These are phyloP conservation scores for Cassiopea xamachana DNA, from an alignment of 30 jellyfish, hydroid and myxozoan species.

Conservation along the genomic window DNA sequence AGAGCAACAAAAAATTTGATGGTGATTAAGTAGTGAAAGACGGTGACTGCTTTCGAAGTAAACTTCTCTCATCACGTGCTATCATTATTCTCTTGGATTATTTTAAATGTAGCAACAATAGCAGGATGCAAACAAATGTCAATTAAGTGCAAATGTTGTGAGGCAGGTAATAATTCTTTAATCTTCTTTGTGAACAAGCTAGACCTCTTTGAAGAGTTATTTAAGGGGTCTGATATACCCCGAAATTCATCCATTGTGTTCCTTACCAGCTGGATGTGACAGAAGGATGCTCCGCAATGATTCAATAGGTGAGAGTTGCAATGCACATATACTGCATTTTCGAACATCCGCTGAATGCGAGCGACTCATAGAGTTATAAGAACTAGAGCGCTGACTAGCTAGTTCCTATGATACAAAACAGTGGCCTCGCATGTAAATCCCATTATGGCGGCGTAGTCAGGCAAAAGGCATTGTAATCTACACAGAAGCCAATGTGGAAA, in stretches of 20 bases:
- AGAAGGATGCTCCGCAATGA: constrained; percentile 54
- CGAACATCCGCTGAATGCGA: constrained; percentile 19
- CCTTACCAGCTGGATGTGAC: constrained; percentile 12
- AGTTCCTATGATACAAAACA: too few relatives aligned
- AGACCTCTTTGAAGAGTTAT: constrained; percentile 9
- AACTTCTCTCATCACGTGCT: constrained; percentile 26
- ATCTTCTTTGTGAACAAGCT: background rate
- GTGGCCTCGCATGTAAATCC: too few relatives aligned
- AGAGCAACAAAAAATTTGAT: constrained; percentile 20
- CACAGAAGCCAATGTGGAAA: too few relatives aligned
- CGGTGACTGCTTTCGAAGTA: background rate
- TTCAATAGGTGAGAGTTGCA: constrained; percentile 54
- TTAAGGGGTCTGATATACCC: constrained; percentile 16
- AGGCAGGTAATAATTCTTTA: background rate
- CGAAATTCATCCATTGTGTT: constrained; percentile 33
- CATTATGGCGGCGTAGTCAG: too few relatives aligned
- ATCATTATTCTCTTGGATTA: constrained; percentile 18
- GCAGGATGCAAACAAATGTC: constrained; percentile 18
- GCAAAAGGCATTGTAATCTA: too few relatives aligned
- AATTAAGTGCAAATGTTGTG: constrained; percentile 10
- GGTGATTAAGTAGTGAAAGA: background rate
- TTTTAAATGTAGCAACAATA: constrained; percentile 9
- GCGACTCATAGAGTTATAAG: too few relatives aligned
- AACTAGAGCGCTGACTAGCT: too few relatives aligned
- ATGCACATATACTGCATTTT: constrained; percentile 49